Base-by-base conservation (phyloP, 2,888 invertebrate genomes). In the Nephrocerus scutellatus region DNA sequence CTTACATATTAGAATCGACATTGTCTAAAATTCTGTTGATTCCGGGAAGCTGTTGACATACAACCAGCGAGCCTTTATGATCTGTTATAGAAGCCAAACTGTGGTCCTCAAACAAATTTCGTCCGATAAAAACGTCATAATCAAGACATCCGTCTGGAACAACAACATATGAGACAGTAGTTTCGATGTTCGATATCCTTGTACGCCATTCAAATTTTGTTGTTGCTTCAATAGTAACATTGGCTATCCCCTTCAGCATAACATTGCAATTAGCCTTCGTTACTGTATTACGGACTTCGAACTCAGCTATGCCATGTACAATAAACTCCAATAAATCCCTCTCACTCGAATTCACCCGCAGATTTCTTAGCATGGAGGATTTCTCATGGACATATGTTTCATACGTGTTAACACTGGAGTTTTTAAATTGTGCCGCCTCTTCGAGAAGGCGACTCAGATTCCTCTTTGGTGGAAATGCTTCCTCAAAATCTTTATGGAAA, bases 241-340 rank as follows among this genome's bases (percentile, higher is more conserved):
- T 16, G 10, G 25, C 25, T 25, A 25, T 25, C 25, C 25, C 10
- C 10, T 25, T 25, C 5, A 9, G 25, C 25, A 25, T 25, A 6
- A 25, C 25, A 25, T 25, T 25, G 25, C 25, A 25, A 28, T 38
- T 32, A 12, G 32, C 9, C 23, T 39, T 39, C 32, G 29, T 39
- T 9, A 28, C 35, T 30, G 37, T 15, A 15, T 30, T 37, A n/a
- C 19, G 30, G 20, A 25, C 25, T 7, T 31, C 30, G 18, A 40
- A 25, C 18, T 35, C 40, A 25, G 25, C 24, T 30, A 35, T 25
- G 16, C 31, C 35, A 35, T 36, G 31, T 21, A 41, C 25, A 36
- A 25, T n/a, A n/a, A 29, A 19, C 10, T 33, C 23, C 4, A 31
- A 13, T n/a, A 37, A 15, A 25, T 30, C 25, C 15, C 25, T 12